Percentiles rank a stretch among this genome's conserved stretches.
These are phyloP conservation scores for Sturnus vulgaris DNA, from an alignment of 2,113 vertebrate genomes.

Conservation along the genomic window DNA sequence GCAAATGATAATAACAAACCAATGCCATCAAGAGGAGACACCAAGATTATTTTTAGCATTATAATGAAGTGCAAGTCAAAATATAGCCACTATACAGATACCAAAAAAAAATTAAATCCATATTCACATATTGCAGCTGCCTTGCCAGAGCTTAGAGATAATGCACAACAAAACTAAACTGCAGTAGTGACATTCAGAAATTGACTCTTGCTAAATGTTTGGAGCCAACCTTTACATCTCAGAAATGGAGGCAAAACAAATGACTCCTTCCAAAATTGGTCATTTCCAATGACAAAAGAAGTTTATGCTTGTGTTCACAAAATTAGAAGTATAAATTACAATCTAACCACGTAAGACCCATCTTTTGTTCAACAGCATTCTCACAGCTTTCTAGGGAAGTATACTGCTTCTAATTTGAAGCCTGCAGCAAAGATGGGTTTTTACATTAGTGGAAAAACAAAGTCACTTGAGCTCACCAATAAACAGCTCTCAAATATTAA, in stretches of 20 bases:
- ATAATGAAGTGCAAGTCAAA: neutral
- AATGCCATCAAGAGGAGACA: neutral
- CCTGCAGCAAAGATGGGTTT: neutral
- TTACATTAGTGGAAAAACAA: neutral
- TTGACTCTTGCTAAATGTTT: neutral
- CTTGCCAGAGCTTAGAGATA: neutral
- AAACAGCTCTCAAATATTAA: neutral
- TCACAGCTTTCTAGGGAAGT: neutral
- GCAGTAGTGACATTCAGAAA: neutral
- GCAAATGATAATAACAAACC: neutral
- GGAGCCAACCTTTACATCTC: neutral
- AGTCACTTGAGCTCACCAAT: neutral
- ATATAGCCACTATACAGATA: neutral
- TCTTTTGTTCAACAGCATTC: neutral
- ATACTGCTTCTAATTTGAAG: neutral
- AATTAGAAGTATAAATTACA: neutral
- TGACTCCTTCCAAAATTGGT: neutral
- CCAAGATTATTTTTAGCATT: neutral
- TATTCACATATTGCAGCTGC: neutral
- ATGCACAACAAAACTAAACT: neutral
- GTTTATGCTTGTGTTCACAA: neutral
- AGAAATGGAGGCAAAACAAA: neutral
- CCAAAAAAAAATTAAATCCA: neutral
- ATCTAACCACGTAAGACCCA: neutral
- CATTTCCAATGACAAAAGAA: neutral